Conservation (phyloP, 2,113 vertebrate genomes). For the Fulmarus glacialis region DNA sequence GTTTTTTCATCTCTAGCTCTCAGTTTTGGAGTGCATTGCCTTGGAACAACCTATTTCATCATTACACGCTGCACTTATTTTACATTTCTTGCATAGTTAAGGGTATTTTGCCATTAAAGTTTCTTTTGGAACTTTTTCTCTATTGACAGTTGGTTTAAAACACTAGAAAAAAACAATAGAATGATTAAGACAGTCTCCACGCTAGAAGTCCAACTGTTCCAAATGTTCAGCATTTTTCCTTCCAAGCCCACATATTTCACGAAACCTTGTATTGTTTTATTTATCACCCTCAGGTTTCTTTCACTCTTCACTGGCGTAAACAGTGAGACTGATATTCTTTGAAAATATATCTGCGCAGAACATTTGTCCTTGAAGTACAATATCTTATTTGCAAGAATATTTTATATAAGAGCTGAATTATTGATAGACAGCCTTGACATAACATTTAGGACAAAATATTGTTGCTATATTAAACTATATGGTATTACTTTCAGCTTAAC, state of each 20-base stretch:
- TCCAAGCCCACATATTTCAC: neutral
- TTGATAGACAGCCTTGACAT: neutral
- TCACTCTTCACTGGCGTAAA: neutral
- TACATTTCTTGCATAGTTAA: neutral
- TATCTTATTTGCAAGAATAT: neutral
- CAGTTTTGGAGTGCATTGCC: neutral
- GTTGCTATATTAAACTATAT: neutral
- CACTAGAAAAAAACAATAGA: neutral
- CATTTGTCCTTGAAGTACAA: neutral
- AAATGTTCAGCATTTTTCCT: neutral
- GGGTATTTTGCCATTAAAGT: neutral
- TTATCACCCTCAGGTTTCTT: slow-evolving; percentile 2
- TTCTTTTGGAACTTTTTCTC: slow-evolving; percentile 5
- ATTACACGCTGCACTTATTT: neutral
- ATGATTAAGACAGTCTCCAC: neutral
- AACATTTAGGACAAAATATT: neutral
- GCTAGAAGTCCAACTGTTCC: neutral
- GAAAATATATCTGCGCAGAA: neutral
- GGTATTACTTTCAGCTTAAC: neutral
- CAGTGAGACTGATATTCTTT: neutral
- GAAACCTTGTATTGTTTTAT: neutral
- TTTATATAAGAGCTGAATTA: slow-evolving; percentile 21
- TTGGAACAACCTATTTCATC: neutral
- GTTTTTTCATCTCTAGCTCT: neutral
- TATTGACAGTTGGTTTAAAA: neutral